Evolutionary conservation across 23 tunicate species (phyloP).

Genomic region (Halocynthia aurantium): DNA sequence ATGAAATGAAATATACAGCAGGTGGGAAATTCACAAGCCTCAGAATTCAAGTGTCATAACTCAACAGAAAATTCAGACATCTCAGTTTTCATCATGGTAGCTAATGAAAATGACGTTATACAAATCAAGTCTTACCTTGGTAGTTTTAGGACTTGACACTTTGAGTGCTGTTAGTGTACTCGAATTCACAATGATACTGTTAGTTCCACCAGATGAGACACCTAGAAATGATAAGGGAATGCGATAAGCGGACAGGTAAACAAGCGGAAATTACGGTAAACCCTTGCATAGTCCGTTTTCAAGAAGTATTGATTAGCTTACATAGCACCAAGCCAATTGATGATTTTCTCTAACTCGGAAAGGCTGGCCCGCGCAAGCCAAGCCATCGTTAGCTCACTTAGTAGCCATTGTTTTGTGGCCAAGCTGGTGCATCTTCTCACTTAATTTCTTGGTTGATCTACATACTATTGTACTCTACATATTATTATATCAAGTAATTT

Average conservation of each 20-base stretch:
- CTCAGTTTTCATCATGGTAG: neutral
- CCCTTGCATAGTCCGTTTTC: no score
- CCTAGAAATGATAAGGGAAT: neutral
- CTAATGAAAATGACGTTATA: neutral
- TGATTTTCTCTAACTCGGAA: no score
- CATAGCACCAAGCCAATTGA: no score
- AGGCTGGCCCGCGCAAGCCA: no score
- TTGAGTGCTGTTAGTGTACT: neutral
- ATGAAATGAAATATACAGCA: neutral
- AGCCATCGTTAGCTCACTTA: no score
- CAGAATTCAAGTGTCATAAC: constrained; percentile 24
- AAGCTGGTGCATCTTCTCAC: no score
- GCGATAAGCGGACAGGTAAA: neutral
- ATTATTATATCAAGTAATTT: no score
- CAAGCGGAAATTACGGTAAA: neutral
- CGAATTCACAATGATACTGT: no score
- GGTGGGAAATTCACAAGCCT: neutral
- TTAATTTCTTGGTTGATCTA: no score
- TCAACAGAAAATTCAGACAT: constrained; percentile 4
- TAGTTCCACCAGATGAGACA: neutral
- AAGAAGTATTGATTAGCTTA: no score
- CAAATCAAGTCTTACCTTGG: constrained; percentile 3
- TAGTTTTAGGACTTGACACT: neutral
- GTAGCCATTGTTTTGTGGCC: no score
- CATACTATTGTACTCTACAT: no score